phyloP scores from a whole-genome alignment of 2,113 vertebrate genomes.

The Saccopteryx bilineata region DNA sequence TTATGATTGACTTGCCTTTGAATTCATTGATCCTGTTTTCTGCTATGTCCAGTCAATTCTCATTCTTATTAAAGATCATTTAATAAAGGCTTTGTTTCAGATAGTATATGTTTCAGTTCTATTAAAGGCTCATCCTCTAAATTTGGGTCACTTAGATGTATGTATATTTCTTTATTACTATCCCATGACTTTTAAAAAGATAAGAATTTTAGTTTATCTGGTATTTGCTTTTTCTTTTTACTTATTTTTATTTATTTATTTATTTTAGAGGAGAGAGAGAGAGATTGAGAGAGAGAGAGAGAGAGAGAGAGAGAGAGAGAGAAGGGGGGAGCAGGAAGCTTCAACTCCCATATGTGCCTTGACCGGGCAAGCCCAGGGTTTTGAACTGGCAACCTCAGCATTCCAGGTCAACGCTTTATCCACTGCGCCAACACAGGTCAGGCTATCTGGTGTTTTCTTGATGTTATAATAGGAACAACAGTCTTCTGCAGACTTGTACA shows the following conservation, averaged over 20 bases:
- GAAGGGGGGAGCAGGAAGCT: too few species aligned
- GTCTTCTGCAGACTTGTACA: background rate
- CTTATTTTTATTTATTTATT: too few species aligned
- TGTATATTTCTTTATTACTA: conserved; percentile 19
- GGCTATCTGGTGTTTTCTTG: background rate
- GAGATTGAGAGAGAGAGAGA: too few species aligned
- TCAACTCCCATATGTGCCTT: too few species aligned
- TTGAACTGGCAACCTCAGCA: too few species aligned
- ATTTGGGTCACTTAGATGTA: background rate
- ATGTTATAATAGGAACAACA: background rate
- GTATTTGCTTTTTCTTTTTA: background rate
- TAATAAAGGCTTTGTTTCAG: conserved; percentile 24
- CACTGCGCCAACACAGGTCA: too few species aligned
- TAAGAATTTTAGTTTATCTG: background rate
- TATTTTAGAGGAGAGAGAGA: too few species aligned
- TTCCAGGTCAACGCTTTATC: too few species aligned
- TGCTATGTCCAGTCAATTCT: background rate
- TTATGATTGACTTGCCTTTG: background rate
- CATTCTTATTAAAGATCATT: background rate
- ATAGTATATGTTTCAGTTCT: background rate
- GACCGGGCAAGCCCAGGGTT: too few species aligned
- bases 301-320: too few species aligned
- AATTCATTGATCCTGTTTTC: conserved; percentile 15
- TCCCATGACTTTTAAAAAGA: background rate
- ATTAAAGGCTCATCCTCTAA: background rate